Base-by-base conservation (phyloP, 35 echinoderm and acorn worm species). In the Lytechinus variegatus region DNA sequence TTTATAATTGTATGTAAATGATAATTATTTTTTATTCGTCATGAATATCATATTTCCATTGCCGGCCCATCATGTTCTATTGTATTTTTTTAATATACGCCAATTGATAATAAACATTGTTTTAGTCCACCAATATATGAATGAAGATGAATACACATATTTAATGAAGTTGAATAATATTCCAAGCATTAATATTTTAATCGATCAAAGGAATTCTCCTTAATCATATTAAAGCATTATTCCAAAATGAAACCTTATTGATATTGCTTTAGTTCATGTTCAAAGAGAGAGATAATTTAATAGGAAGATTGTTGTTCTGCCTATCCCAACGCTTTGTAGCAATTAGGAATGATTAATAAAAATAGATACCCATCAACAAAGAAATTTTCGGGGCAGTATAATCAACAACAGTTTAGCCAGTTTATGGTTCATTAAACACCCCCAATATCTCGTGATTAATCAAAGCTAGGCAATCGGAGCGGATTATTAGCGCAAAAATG, bases 381-480 rank as follows among this genome's bases (percentile, higher is more conserved):
- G 52, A 27, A 1, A 52, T 90, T 90, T 89, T 54, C 88, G 10
- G 29, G 52, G 52, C 29, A 52, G 29, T 90, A 54, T 90, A 90
- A 90, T 90, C 52, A 90, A 90, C 88, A 90, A 54, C 88, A 90
- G 88, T 90, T 90, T 90, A 90, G 88, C 88, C 28, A 90, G 52
- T 54, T 54, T 54, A 90, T 44, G 88, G 16, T 90, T 90, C 88
- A 90, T 90, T 90, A 52, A 90, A 90, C 88, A 90, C 52, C 28
- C 88, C 24, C 29, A 90, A 90, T 90, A 90, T 12, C 29, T 90
- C 88, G 10, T 90, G 88, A 90, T 90, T 90, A 90, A 90, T 90
- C 88, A 90, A 90, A 90, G 88, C 88, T 90, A 90, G 52, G 88
- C 88, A 90, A 90, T 90, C 28, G 29, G 88, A 44, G 29, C 28